A percentile compares a stretch with the other conserved stretches of the same genome.
Evolutionary conservation across 37 sponge, comb jelly and placozoan genomes (phyloP).

Genomic region (Crambe crambe): DNA sequence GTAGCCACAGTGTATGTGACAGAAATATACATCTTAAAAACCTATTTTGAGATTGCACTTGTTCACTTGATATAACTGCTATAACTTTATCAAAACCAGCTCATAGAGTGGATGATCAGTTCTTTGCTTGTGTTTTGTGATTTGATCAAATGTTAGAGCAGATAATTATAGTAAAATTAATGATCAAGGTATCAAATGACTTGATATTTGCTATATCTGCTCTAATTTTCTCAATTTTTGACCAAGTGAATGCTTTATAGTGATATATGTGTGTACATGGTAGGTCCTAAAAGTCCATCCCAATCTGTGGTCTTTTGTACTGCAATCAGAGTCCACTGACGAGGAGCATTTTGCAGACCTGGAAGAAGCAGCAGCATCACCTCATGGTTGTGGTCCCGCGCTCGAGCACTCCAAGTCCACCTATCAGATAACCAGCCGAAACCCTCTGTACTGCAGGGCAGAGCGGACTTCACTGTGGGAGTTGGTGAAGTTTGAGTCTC

Average conservation of each 20-base stretch:
- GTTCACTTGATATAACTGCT: too few species aligned
- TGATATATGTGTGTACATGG: too few species aligned
- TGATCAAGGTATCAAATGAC: too few species aligned
- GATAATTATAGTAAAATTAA: too few species aligned
- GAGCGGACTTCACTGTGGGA: constrained; percentile 89
- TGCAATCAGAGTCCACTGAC: constrained; percentile 65
- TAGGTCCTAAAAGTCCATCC: constrained; percentile 73
- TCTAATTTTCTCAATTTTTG: too few species aligned
- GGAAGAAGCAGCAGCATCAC: background rate
- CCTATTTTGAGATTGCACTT: background rate
- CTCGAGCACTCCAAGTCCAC: background rate
- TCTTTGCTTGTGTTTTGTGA: too few species aligned
- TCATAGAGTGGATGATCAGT: too few species aligned
- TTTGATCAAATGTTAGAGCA: too few species aligned
- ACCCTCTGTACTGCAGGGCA: constrained; percentile 84
- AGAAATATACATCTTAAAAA: background rate
- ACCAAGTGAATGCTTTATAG: too few species aligned
- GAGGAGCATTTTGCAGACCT: constrained; percentile 75
- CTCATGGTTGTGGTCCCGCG: background rate
- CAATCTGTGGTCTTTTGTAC: constrained; percentile 65
- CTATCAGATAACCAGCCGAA: constrained; percentile 52
- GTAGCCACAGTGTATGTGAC: background rate
- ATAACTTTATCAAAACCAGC: too few species aligned
- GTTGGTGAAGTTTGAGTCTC: constrained; percentile 63
- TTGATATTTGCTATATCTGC: too few species aligned